Base-by-base conservation (phyloP, 1,140 invertebrate species). In the Meloidogyne exigua region DNA sequence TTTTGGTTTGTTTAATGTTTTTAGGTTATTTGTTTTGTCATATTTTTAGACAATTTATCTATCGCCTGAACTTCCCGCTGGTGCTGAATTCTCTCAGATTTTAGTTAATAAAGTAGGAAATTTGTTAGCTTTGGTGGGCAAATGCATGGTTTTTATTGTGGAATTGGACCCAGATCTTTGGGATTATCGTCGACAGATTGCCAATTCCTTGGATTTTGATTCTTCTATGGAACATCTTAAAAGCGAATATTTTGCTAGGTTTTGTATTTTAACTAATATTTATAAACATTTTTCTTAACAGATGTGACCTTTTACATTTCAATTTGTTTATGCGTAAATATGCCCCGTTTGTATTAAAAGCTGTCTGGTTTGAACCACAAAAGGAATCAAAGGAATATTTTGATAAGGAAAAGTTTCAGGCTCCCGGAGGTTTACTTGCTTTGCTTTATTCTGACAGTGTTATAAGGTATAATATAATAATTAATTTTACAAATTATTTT, bases 91-190 rank as follows among this genome's bases (percentile, higher is more conserved):
- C 25, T 18, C 23, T 36, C 26, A 76, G n/a, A 63, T 78, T 73
- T 28, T 78, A 36, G 64, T 68, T 7, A 78, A 78, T 57, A 63
- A 66, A 39, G 68, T n/a, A 49, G 76, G 76, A 42, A 78, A 62
- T 68, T 63, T 63, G 13, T 28, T 72, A 13, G 75, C 76, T 18
- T 65, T 78, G 13, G 23, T 78, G n/a, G 71, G 72, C 12, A 10
- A 18, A 15, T 28, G 67, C 9, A 78, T 78, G 76, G 67, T 78
- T 66, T 66, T 75, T 23, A 66, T 78, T 10, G 76, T 78, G 11
- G 74, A 78, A 23, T 62, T 78, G 75, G 69, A 67, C 36, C 36
- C 65, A 18, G 74, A 75, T 57, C 25, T 75, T 68, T 75, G 74
- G 74, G 36, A 39, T 67, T 32, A 28, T 25, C 26, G 66, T 21